phyloP scores from a whole-genome alignment of 2,113 vertebrate species.

The Dunckerocampus dactyliophorus region DNA sequence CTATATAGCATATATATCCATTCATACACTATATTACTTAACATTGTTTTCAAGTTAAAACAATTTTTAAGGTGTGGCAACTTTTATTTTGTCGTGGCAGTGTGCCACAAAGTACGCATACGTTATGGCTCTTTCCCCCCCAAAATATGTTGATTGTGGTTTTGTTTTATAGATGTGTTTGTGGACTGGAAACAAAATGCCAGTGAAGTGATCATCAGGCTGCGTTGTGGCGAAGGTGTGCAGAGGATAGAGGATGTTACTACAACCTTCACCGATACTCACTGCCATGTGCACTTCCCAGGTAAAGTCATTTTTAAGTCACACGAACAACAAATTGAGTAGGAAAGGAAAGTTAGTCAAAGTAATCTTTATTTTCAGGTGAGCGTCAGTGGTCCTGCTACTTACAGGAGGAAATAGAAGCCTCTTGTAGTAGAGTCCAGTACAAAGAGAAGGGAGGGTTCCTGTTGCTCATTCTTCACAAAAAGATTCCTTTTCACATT shows the following conservation, averaged over 20 bases:
- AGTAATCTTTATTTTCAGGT: conserved; percentile 63
- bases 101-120: too few species aligned
- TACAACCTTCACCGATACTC: conserved; percentile 82
- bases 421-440: conserved; percentile 87
- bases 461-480: conserved; percentile 86
- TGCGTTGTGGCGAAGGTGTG: conserved; percentile 78
- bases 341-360: background rate
- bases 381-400: conserved; percentile 91
- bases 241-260: conserved; percentile 79
- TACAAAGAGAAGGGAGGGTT: conserved; percentile 85
- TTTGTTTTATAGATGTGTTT: conserved; percentile 80
- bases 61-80: too few species aligned
- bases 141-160: too few species aligned
- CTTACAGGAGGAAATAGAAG: conserved; percentile 89
- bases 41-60: too few species aligned
- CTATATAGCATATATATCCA: too few species aligned
- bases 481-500: conserved; percentile 91
- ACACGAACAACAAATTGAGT: background rate
- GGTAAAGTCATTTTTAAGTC: conserved; percentile 63
- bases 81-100: too few species aligned
- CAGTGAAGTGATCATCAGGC: conserved; percentile 85
- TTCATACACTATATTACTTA: too few species aligned
- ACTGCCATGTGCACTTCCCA: conserved; percentile 84
- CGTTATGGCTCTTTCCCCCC: too few species aligned
- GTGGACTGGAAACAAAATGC: conserved; percentile 94